Percentiles rank a stretch among this genome's conserved stretches.
Evolutionary conservation across 35 echinoderm and acorn worm genomes (phyloP).

Genomic region (Patiria miniata): DNA sequence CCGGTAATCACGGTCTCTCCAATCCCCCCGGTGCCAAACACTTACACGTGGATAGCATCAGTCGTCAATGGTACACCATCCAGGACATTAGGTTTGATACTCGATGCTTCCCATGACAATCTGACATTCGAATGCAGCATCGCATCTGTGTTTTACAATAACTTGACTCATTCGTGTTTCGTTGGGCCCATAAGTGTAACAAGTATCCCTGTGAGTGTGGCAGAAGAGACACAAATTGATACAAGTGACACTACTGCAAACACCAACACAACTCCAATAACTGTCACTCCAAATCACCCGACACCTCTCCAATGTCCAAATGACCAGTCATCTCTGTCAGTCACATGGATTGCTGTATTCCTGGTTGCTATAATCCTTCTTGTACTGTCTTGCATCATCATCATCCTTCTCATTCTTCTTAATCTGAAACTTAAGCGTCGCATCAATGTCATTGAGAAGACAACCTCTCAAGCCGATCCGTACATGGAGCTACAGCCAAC

Average conservation of each 20-base stretch:
- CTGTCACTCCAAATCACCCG: background rate
- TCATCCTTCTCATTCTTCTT: too few species aligned
- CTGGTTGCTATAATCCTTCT: background rate
- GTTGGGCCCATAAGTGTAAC: background rate
- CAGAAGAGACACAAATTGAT: too few species aligned
- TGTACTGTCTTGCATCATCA: too few species aligned
- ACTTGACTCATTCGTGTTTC: background rate
- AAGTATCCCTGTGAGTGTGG: too few species aligned
- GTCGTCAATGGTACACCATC: background rate
- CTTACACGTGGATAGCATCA: background rate
- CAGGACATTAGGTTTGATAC: background rate
- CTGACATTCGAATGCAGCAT: background rate
- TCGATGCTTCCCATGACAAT: background rate
- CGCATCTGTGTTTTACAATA: background rate
- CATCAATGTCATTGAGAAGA: background rate
- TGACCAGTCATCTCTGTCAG: background rate
- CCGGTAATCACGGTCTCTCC: background rate
- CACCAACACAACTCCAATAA: background rate
- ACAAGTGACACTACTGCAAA: too few species aligned
- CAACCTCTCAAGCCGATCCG: background rate
- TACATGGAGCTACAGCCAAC: conserved; percentile 1
- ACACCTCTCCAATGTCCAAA: too few species aligned
- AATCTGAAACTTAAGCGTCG: background rate
- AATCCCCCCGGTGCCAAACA: background rate
- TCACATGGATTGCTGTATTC: background rate